Evolutionary conservation across 2,888 invertebrate genomes (phyloP), one percentile per base, ranked within the genome.

Genomic region (Acronicta alni): DNA sequence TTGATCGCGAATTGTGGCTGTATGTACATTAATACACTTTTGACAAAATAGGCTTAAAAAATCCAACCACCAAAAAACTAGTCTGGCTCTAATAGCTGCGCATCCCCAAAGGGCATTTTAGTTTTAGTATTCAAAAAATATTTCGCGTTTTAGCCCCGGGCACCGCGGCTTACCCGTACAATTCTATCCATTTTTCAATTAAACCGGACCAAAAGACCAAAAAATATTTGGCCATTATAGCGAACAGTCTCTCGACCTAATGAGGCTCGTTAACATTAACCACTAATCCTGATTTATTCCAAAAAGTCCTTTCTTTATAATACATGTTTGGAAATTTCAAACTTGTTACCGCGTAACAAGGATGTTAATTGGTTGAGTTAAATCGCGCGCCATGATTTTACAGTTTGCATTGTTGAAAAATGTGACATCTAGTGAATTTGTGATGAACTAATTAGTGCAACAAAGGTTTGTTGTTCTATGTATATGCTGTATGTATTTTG

Each of bases 231-330:
- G 46, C 49, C 53, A 64, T 64, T 69, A 57, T 53, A 65, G 63
- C 58, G 56, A 58, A 53, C 62, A 62, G 57, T 60, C 58, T 63
- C 67, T 69, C 51, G 44, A 61, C 55, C 80, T 85, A 86, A 85
- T 84, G 86, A 85, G 84, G 37, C 76, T 83, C 81, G 79, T 84
- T 84, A 82, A 75, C 78, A 72, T 67, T 72, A 57, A 74, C 76
- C 77, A 74, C 76, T 84, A 81, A 82, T 83, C 77, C 74, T 39
- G 51, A 59, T 60, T 63, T 41, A 16, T 52, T 60, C 62, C 56
- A 75, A 73, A 79, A 79, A 72, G 73, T 32, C 26, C 51, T 38
- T 42, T 47, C 26, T 35, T 18, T 42, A 65, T 66, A 75, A 72
- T 70, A 67, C 71, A 67, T 68, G 65, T 17, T 70, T 45, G 52